Evolutionary conservation across 2,113 vertebrate genomes (phyloP).

Genomic region (Crotalus helleri): DNA sequence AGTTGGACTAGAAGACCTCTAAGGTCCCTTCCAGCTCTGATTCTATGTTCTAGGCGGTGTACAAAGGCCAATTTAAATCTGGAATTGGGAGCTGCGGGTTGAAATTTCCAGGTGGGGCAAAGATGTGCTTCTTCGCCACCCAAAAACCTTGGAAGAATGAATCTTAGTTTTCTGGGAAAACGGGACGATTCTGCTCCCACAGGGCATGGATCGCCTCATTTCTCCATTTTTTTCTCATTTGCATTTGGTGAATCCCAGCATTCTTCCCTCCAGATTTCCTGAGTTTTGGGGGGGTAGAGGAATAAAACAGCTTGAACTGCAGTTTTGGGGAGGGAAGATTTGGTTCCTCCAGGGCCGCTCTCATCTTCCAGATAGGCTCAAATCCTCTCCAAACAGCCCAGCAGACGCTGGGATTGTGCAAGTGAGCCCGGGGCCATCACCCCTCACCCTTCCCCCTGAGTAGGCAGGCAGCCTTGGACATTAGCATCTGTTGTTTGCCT

Average conservation of each 20-base stretch:
- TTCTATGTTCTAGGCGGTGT: not conserved
- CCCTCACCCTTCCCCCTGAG: not conserved
- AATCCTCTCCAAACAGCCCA: conserved; percentile 33
- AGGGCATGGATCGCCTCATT: not conserved
- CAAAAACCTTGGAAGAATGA: not conserved
- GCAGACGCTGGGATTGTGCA: conserved; percentile 16
- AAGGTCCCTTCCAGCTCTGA: not conserved
- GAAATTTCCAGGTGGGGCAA: not conserved
- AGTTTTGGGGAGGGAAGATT: not conserved
- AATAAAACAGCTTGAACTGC: not conserved
- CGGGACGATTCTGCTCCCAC: not conserved
- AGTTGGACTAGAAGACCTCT: not conserved
- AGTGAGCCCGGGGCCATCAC: not conserved
- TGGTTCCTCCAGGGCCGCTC: conserved; percentile 1
- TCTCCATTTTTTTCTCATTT: not conserved
- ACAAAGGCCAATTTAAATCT: not conserved
- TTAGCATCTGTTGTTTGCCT: conserved; percentile 14
- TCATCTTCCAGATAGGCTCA: conserved; percentile 13
- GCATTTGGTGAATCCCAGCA: too few relatives aligned
- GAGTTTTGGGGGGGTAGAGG: not conserved
- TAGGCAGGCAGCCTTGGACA: conserved; percentile 34
- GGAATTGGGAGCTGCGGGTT: not conserved
- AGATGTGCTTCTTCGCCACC: not conserved
- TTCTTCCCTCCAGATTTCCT: not conserved
- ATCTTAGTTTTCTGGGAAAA: not conserved